These are phyloP conservation scores for Halcyon leucocephala DNA, from an alignment of 2,797 vertebrate genomes.

Conservation along the genomic window DNA sequence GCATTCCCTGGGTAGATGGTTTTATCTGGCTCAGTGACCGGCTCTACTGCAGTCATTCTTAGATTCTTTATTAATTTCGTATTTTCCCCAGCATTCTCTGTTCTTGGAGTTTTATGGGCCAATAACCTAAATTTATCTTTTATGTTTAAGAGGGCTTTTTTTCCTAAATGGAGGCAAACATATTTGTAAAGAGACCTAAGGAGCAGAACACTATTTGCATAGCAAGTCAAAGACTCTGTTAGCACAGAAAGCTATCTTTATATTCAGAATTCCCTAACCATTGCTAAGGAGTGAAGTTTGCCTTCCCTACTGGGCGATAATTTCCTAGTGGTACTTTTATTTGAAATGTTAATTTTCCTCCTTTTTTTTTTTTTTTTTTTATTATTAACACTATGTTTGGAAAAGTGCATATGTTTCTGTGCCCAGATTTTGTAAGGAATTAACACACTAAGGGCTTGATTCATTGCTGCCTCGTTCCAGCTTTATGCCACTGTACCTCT, in stretches of 20 bases:
- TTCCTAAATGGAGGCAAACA: background rate
- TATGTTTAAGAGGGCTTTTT: background rate
- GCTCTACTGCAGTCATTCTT: background rate
- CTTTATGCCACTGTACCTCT: background rate
- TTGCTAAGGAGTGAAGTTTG: background rate
- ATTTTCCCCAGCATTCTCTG: background rate
- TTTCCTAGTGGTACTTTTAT: background rate
- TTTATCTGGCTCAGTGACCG: conserved; percentile 4
- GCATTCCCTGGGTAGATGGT: background rate
- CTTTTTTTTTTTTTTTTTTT: background rate
- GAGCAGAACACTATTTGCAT: background rate
- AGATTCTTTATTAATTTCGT: background rate
- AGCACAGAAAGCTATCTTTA: background rate
- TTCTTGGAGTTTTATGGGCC: background rate
- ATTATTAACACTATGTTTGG: background rate
- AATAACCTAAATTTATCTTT: background rate
- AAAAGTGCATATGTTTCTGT: background rate
- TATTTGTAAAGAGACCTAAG: background rate
- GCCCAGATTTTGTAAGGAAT: background rate
- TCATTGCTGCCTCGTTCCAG: background rate
- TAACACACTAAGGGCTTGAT: background rate
- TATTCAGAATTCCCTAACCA: background rate
- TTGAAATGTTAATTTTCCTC: background rate
- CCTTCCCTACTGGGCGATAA: background rate
- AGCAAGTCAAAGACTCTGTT: background rate